Evolutionary conservation across 2,888 invertebrate genomes (phyloP), one percentile per base, ranked within the genome.

Genomic region (Papilio protenor): DNA sequence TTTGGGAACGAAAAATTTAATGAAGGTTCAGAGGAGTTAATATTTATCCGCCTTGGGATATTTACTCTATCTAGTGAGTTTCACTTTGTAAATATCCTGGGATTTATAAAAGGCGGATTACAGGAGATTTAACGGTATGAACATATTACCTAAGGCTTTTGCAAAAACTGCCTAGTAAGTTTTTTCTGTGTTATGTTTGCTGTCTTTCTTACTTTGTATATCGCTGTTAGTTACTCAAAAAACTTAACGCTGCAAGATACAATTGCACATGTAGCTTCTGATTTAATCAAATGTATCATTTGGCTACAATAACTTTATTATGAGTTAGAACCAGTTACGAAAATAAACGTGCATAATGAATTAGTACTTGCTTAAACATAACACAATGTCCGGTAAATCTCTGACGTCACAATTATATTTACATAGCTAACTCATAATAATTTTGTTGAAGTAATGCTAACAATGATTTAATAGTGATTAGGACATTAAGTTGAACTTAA

Each of bases 341-440:
- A 45, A 66, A 66, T 66, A 66, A 66, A 66, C 45, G 40, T 45
- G 66, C 12, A 66, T 66, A 12, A 66, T 66, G 40, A 40, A 66
- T 66, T 66, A 45, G 66, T 66, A 66, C 45, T 21, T n/a, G 64
- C 45, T 66, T 45, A 66, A 66, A 66, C 45, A 66, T 66, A 66
- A 66, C 66, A 45, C 12, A 1, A 10, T 66, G 66, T 66, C 64
- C 64, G 66, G 66, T 66, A 66, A 66, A n/a, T 16, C 16, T 18
- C 11, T 66, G 18, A 45, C 66, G 40, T 66, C 66, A 66, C 66
- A 66, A 66, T 66, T 45, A 45, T 21, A 21, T 66, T 66, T 66
- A 66, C 12, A 66, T 66, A 66, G 21, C 45, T 66, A 66, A 66
- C 27, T 66, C 66, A 66, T 66, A 69, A 69, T 69, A 69, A 45